Conservation (phyloP, 2,888 invertebrate genomes). For the Drosophila mettleri region DNA sequence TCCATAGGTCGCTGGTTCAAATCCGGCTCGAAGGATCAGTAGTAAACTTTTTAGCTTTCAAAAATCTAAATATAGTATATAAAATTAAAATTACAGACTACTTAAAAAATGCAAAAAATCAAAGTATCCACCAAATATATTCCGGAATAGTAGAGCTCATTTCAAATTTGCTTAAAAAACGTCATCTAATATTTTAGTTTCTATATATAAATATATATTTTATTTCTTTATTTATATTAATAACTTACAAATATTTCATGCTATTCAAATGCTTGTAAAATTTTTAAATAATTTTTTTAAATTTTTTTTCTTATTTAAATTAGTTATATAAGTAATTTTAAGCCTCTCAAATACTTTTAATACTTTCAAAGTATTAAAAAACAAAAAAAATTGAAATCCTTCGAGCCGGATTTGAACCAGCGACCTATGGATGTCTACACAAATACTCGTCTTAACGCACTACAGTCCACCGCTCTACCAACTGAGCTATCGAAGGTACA, state of each 20-base stretch:
- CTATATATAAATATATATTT: not conserved
- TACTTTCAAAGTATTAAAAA: not conserved
- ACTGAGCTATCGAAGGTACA: conserved; percentile 78
- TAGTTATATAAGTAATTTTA: not conserved
- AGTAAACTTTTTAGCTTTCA: conserved; percentile 12
- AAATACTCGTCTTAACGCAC: conserved; percentile 8
- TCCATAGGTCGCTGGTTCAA: conserved; percentile 81
- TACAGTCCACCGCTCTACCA: conserved; percentile 81
- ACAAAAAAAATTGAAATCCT: conserved; percentile 51
- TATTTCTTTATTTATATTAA: not conserved
- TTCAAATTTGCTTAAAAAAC: not conserved
- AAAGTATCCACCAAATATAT: too few species aligned
- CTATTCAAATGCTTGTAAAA: not conserved
- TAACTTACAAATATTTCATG: too few species aligned
- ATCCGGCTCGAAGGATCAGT: conserved; percentile 78
- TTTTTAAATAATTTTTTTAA: not conserved
- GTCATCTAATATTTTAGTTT: not conserved
- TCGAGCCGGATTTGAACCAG: conserved; percentile 82
- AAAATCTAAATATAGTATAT: not conserved
- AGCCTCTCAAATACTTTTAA: not conserved
- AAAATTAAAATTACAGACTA: too few species aligned
- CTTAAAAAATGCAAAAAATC: too few species aligned
- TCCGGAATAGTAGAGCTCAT: too few species aligned
- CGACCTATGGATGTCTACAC: conserved; percentile 76
- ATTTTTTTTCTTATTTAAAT: too few species aligned